Conservation (phyloP, 1,140 invertebrate species). For the Gryon sp. region DNA sequence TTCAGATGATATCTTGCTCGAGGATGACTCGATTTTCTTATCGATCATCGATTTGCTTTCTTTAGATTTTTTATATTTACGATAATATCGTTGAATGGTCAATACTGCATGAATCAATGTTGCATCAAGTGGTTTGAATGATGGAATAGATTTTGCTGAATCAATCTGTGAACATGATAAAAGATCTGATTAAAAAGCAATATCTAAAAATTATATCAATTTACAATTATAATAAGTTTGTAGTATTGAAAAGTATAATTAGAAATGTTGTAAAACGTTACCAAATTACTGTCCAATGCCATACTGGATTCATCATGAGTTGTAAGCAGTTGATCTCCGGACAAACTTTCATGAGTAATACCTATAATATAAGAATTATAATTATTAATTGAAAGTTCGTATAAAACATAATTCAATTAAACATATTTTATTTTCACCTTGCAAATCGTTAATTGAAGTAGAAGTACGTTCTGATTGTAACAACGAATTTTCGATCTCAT, state of each 20-base stretch:
- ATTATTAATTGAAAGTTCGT: too few relatives aligned
- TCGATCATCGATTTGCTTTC: constrained; percentile 32
- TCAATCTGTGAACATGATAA: too few relatives aligned
- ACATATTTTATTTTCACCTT: constrained; percentile 22
- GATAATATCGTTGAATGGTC: constrained; percentile 79
- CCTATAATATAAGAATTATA: constrained; percentile 5
- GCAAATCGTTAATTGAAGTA: constrained; percentile 18
- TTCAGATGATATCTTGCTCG: too few relatives aligned
- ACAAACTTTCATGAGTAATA: constrained; percentile 27
- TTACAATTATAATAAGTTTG: too few relatives aligned
- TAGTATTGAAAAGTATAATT: too few relatives aligned
- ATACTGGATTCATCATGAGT: constrained; percentile 15
- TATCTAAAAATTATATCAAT: too few relatives aligned
- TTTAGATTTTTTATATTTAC: constrained; percentile 69
- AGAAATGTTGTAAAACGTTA: constrained; percentile 12
- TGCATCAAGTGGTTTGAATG: constrained; percentile 9
- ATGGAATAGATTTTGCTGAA: constrained; percentile 20
- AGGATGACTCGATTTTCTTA: constrained; percentile 30
- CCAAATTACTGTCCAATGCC: constrained; percentile 12
- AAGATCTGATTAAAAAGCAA: too few relatives aligned
- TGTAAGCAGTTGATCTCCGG: constrained; percentile 18
- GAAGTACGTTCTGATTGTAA: constrained; percentile 31
- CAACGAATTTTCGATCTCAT: constrained; percentile 56
- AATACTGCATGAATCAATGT: constrained; percentile 70
- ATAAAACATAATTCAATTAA: too few relatives aligned